Evolutionary conservation across 2,797 vertebrate species (phyloP).

Genomic region (Sternarchorhynchus goeldii): DNA sequence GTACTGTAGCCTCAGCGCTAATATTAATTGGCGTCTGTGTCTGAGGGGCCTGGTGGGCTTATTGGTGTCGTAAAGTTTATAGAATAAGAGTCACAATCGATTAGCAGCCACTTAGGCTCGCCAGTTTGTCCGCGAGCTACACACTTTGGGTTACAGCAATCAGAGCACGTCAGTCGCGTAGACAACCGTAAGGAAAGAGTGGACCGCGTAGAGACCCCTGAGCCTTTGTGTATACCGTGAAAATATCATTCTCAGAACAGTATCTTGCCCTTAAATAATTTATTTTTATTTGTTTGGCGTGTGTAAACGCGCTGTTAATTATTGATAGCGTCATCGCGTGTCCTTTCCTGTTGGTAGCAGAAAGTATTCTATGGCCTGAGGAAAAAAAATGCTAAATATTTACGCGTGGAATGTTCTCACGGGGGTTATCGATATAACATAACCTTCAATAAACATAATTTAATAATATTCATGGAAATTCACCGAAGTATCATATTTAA

Average conservation of each 20-base stretch:
- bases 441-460: slow-evolving; percentile 79
- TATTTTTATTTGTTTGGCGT: slow-evolving; percentile 42
- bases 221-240: not conserved
- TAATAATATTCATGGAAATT: slow-evolving; percentile 78
- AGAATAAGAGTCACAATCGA: slow-evolving; percentile 83
- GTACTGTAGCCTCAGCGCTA: slow-evolving; percentile 51
- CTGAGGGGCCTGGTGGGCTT: slow-evolving; percentile 71
- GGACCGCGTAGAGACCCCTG: no score
- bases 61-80: slow-evolving; percentile 87
- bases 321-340: slow-evolving; percentile 77
- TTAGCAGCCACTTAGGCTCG: slow-evolving; percentile 77
- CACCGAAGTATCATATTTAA: slow-evolving; percentile 33
- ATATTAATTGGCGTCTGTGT: slow-evolving; percentile 78
- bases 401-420: slow-evolving; percentile 76
- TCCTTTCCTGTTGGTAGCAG: slow-evolving; percentile 48
- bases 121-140: slow-evolving; percentile 63
- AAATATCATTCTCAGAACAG: not conserved
- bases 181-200: slow-evolving; percentile 24
- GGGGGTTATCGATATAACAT: slow-evolving; percentile 81
- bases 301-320: slow-evolving; percentile 70
- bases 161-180: slow-evolving; percentile 56
- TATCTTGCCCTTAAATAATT: not conserved
- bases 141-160: slow-evolving; percentile 52
- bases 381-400: slow-evolving; percentile 73
- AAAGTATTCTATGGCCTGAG: slow-evolving; percentile 55